These are phyloP conservation scores for Gortyna flavago DNA, from an alignment of 2,888 invertebrate species.

Conservation along the genomic window DNA sequence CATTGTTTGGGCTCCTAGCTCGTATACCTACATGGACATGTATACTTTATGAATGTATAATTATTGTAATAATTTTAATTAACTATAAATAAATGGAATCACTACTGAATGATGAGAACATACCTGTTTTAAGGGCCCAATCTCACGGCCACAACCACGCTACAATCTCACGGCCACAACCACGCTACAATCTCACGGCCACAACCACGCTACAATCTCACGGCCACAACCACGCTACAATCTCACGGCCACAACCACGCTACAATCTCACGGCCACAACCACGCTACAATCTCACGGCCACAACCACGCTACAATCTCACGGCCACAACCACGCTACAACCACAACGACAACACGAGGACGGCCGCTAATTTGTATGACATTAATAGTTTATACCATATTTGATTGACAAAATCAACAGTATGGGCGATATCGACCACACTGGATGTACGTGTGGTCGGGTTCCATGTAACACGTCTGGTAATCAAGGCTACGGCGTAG, in stretches of 20 bases:
- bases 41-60: too few species aligned
- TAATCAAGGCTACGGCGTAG: not conserved
- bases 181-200: not conserved
- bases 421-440: not conserved
- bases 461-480: too few species aligned
- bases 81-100: not conserved
- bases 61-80: too few species aligned
- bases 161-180: not conserved
- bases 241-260: not conserved
- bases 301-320: too few species aligned
- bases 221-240: not conserved
- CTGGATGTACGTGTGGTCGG: too few species aligned
- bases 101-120: not conserved
- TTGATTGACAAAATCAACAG: not conserved
- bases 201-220: too few species aligned
- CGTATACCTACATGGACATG: too few species aligned
- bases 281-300: not conserved
- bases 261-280: not conserved
- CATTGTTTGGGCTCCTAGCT: not conserved
- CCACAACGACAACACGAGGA: not conserved
- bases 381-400: not conserved
- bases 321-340: not conserved
- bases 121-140: not conserved
- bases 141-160: not conserved
- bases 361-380: not conserved